Conservation (phyloP, 2,113 vertebrate species). For the Anolis sagrei region DNA sequence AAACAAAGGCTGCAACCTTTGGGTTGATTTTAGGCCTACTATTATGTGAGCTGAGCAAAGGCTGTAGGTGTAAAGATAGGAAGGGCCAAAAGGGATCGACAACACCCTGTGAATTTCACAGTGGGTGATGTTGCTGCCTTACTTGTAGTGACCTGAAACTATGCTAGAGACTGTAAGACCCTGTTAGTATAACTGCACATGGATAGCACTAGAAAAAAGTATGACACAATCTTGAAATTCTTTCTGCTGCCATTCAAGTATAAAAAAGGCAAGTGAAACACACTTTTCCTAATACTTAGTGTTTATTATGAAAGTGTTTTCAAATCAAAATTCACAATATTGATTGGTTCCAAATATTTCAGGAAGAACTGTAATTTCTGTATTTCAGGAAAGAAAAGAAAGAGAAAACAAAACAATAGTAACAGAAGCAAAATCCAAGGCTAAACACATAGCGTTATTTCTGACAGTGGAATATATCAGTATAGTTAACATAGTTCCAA, state of each 20-base stretch:
- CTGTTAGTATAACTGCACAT: too few relatives aligned
- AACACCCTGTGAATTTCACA: neutral
- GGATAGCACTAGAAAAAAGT: too few relatives aligned
- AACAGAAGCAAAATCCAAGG: slow-evolving; percentile 69
- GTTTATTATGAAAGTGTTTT: slow-evolving; percentile 85
- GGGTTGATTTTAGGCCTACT: neutral
- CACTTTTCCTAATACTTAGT: slow-evolving; percentile 69
- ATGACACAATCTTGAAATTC: slow-evolving; percentile 4
- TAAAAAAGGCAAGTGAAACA: slow-evolving; percentile 52
- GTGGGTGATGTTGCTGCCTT: neutral
- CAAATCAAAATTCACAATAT: slow-evolving; percentile 79
- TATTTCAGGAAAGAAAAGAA: slow-evolving; percentile 66
- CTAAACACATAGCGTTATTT: slow-evolving; percentile 70
- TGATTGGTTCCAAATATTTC: slow-evolving; percentile 73
- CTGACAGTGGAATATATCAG: slow-evolving; percentile 60
- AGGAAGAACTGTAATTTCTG: slow-evolving; percentile 68
- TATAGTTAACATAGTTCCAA: slow-evolving; percentile 66
- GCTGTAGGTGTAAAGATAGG: neutral
- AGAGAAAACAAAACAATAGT: slow-evolving; percentile 63
- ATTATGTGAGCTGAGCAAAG: neutral
- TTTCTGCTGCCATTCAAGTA: neutral
- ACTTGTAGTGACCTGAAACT: neutral
- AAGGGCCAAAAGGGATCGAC: neutral
- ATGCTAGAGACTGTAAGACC: neutral
- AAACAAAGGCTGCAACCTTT: neutral